Conservation (phyloP, 2,113 vertebrate species). For the Passer montanus region DNA sequence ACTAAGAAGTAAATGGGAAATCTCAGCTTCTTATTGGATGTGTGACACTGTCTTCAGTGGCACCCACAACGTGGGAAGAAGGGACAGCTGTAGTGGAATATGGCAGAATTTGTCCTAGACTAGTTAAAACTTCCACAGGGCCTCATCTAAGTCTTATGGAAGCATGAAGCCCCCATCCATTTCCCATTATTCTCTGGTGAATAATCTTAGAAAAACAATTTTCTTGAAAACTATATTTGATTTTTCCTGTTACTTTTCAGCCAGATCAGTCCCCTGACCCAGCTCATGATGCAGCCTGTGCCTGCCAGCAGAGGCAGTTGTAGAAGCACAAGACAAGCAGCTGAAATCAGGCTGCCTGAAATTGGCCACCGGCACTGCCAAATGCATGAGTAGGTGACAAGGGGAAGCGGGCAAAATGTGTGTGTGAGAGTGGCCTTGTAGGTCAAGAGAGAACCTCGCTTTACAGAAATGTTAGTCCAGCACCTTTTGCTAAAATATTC, state of each 20-base stretch:
- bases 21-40: background rate
- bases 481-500: constrained; percentile 17
- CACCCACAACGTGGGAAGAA: background rate
- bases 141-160: background rate
- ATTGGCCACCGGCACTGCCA: rapidly evolving
- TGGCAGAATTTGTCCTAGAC: background rate
- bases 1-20: background rate
- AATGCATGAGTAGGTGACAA: background rate
- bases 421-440: background rate
- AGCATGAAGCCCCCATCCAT: background rate
- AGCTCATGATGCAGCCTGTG: background rate
- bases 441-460: constrained; percentile 5
- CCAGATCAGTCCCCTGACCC: background rate
- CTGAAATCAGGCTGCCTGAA: background rate
- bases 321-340: background rate
- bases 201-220: background rate
- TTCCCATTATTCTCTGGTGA: background rate
- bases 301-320: background rate
- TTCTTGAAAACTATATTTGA: background rate
- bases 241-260: background rate
- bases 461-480: background rate
- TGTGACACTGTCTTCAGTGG: background rate
- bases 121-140: background rate
- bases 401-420: background rate
- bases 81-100: background rate